Percentiles rank a stretch among this genome's conserved stretches.
phyloP scores from a whole-genome alignment of 2,888 invertebrate species.

The Diploptera punctata region DNA sequence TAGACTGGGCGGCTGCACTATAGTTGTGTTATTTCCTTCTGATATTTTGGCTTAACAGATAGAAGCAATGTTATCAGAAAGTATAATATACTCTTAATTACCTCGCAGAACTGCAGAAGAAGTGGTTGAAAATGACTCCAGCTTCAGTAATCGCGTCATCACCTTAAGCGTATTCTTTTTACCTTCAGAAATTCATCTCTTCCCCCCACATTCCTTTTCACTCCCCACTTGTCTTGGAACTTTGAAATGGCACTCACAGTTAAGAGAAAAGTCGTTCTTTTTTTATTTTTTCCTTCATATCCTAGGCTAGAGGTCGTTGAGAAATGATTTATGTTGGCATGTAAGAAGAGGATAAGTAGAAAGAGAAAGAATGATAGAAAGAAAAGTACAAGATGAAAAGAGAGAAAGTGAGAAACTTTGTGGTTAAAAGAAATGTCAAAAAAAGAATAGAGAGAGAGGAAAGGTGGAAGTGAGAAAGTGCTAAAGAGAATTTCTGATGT shows the following conservation, averaged over 20 bases:
- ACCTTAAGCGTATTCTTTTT: slow-evolving; percentile 26
- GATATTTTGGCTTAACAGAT: too few species aligned
- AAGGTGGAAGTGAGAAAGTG: slow-evolving; percentile 17
- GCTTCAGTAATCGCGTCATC: slow-evolving; percentile 10
- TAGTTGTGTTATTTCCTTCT: too few species aligned
- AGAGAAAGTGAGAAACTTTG: slow-evolving; percentile 31
- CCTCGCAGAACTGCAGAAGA: too few species aligned
- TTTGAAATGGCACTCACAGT: slow-evolving; percentile 7
- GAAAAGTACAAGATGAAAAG: slow-evolving; percentile 29
- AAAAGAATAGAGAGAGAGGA: slow-evolving; percentile 22
- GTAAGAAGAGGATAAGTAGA: slow-evolving; percentile 9
- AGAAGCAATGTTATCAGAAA: too few species aligned
- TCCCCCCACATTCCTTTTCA: not conserved
- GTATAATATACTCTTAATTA: too few species aligned
- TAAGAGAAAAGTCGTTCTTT: slow-evolving; percentile 10
- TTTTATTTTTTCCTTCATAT: not conserved
- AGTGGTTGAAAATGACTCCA: too few species aligned
- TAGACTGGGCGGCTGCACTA: too few species aligned
- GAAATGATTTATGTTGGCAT: slow-evolving; percentile 20
- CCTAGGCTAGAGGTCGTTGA: slow-evolving; percentile 20
- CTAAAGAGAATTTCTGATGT: slow-evolving; percentile 36
- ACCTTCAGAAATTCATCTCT: slow-evolving; percentile 23
- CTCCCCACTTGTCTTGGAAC: not conserved
- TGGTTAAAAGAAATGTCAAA: slow-evolving; percentile 30
- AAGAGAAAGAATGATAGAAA: slow-evolving; percentile 20